Conservation (phyloP, 2,797 vertebrate species). For the Sylvilagus floridanus region DNA sequence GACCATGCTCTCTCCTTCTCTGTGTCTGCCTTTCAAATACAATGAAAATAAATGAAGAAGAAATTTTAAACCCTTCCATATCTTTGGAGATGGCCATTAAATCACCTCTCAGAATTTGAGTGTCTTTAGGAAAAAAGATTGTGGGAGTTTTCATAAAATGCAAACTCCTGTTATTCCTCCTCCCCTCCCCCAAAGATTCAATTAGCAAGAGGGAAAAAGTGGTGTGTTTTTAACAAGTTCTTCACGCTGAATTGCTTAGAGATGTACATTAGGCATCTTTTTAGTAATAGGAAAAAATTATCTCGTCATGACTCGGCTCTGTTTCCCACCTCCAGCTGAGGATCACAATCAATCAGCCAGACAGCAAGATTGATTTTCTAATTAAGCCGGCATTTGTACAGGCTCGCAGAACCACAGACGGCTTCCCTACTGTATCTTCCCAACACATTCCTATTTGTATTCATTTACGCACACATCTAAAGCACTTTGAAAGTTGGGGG, state of each 20-base stretch:
- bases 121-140: background rate
- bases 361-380: slow-evolving; percentile 89
- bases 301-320: slow-evolving; percentile 87
- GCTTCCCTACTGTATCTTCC: slow-evolving; percentile 83
- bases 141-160: slow-evolving; percentile 34
- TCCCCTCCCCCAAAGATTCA: slow-evolving; percentile 62
- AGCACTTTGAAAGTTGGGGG: slow-evolving; percentile 42
- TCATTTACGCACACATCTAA: slow-evolving; percentile 78
- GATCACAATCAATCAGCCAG: slow-evolving; percentile 87
- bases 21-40: too few species aligned
- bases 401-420: slow-evolving; percentile 82
- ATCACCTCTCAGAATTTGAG: slow-evolving; percentile 2
- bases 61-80: background rate
- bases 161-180: background rate
- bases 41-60: too few species aligned
- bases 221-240: slow-evolving; percentile 81
- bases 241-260: slow-evolving; percentile 84
- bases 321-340: slow-evolving; percentile 79
- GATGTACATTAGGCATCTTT: slow-evolving; percentile 83
- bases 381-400: slow-evolving; percentile 89
- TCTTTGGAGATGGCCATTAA: slow-evolving; percentile 57
- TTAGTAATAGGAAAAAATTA: slow-evolving; percentile 88
- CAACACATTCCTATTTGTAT: slow-evolving; percentile 75
- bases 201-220: slow-evolving; percentile 71
- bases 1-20: too few species aligned